These are phyloP conservation scores for Entomobrya proxima DNA, from an alignment of 2,888 invertebrate species.

Conservation along the genomic window DNA sequence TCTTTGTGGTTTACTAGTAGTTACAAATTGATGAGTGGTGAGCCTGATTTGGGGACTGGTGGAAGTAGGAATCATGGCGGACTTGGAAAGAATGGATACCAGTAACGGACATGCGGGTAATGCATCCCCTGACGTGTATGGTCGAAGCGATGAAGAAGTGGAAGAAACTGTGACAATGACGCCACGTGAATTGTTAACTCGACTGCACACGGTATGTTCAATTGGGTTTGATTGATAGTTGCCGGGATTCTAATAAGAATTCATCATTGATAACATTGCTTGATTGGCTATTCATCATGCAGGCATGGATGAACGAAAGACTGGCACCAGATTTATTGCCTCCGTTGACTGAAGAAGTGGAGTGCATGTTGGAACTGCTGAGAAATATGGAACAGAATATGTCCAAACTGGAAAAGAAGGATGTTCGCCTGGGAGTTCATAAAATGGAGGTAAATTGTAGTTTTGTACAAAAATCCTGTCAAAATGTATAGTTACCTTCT, in stretches of 20 bases:
- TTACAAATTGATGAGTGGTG: too few species aligned
- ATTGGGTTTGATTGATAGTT: too few species aligned
- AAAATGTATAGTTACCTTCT: too few species aligned
- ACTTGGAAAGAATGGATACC: slow-evolving; percentile 42
- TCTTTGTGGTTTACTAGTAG: too few species aligned
- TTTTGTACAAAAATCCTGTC: too few species aligned
- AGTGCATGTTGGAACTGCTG: slow-evolving; percentile 55
- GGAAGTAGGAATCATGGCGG: slow-evolving; percentile 36
- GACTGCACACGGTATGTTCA: slow-evolving; percentile 40
- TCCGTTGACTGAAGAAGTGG: slow-evolving; percentile 52
- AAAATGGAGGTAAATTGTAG: slow-evolving; percentile 60
- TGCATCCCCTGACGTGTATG: slow-evolving; percentile 27
- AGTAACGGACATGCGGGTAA: slow-evolving; percentile 10
- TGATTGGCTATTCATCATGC: too few species aligned
- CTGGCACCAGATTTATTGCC: slow-evolving; percentile 64
- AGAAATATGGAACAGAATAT: slow-evolving; percentile 61
- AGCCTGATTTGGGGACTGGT: too few species aligned
- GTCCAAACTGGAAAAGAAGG: slow-evolving; percentile 59
- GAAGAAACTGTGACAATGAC: slow-evolving; percentile 63
- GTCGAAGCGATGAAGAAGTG: slow-evolving; percentile 52
- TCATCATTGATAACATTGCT: too few species aligned
- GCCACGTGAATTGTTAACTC: slow-evolving; percentile 32
- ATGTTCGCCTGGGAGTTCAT: slow-evolving; percentile 62
- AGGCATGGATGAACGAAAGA: slow-evolving; percentile 68
- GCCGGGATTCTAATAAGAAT: too few species aligned